Base-by-base conservation (phyloP, 2,888 invertebrate genomes). In the Parascotia fuliginaria region DNA sequence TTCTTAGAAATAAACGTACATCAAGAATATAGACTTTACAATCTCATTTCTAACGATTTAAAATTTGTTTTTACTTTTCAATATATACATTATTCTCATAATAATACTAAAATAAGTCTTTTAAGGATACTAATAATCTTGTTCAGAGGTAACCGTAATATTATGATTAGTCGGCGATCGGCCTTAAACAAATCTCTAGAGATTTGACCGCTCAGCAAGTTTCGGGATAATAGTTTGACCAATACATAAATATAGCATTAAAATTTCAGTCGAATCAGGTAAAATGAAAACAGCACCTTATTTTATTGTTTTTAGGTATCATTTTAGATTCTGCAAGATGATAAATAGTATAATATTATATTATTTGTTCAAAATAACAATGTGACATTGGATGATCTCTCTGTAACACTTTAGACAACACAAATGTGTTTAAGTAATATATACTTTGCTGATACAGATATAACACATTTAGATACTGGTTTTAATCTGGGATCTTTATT, bases 141-240 rank as follows among this genome's bases (percentile, higher is more conserved):
- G 14, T 31, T 13, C 13, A 31, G 31, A 29, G 5, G 2, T 11
- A 29, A 41, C 19, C 19, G 9, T 31, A 41, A 19, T 24, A 33
- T 42, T 32, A 33, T 6, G 32, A 22, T 22, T 32, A 24, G 41
- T 24, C 24, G 12, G 3, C 13, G 32, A 4, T 14, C 41, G 14
- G 22, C 32, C 32, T 9, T 6, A n/a, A 41, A 32, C 13, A 33
- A 15, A 33, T 24, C 41, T 22, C 41, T 9, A 24, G 32, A 42
- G 14, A 22, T 24, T 42, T 12, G 11, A 14, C 14, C 38, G 13
- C 19, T 15, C 13, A 13, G 7, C 32, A 24, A 42, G n/a, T 14
- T 42, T 24, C 7, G 29, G 14, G 16, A 28, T 37, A 37, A 19
- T 37, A 37, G 22, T 37, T 37, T 22, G 24, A 13, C 12, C 14